Conservation (phyloP, 1,140 invertebrate species). For the Drosophila tsacasi region DNA sequence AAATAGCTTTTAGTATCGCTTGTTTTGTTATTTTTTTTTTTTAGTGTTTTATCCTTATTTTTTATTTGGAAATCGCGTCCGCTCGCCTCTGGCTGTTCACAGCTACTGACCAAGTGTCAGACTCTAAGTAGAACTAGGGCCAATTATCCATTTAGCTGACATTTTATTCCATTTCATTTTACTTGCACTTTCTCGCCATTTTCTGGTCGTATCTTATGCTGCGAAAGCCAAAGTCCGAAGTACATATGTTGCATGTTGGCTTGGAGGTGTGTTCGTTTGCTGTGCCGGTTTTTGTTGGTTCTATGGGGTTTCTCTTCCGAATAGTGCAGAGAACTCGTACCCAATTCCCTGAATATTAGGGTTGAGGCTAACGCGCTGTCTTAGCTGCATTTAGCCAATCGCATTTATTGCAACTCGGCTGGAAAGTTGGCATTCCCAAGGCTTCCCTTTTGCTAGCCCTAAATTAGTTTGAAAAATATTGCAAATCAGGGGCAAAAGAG, state of each 20-base stretch:
- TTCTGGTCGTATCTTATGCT: slow-evolving; percentile 31
- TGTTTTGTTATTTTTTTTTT: slow-evolving; percentile 3
- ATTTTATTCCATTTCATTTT: slow-evolving; percentile 40
- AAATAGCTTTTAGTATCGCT: neutral
- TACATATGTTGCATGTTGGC: slow-evolving; percentile 34
- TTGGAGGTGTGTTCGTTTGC: neutral
- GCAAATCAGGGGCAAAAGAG: slow-evolving; percentile 6
- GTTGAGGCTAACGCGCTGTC: slow-evolving; percentile 61
- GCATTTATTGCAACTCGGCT: slow-evolving; percentile 30
- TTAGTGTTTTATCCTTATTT: neutral
- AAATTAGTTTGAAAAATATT: slow-evolving; percentile 16
- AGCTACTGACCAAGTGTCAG: slow-evolving; percentile 57
- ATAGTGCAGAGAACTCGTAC: slow-evolving; percentile 20
- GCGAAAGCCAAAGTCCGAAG: slow-evolving; percentile 43
- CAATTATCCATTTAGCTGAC: slow-evolving; percentile 55
- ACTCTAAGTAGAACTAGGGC: slow-evolving; percentile 52
- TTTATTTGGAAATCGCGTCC: slow-evolving; percentile 38
- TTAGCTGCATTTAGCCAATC: slow-evolving; percentile 48
- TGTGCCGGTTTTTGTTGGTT: slow-evolving; percentile 29
- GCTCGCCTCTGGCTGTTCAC: slow-evolving; percentile 48
- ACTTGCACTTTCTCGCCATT: slow-evolving; percentile 18
- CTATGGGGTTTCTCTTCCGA: slow-evolving; percentile 40
- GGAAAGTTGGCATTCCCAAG: slow-evolving; percentile 45
- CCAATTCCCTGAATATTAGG: slow-evolving; percentile 54
- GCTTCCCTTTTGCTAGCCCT: slow-evolving; percentile 57